A percentile compares a stretch with the other conserved stretches of the same genome.
Evolutionary conservation across 2,888 invertebrate species (phyloP).

Genomic region (Brachyptera putata): DNA sequence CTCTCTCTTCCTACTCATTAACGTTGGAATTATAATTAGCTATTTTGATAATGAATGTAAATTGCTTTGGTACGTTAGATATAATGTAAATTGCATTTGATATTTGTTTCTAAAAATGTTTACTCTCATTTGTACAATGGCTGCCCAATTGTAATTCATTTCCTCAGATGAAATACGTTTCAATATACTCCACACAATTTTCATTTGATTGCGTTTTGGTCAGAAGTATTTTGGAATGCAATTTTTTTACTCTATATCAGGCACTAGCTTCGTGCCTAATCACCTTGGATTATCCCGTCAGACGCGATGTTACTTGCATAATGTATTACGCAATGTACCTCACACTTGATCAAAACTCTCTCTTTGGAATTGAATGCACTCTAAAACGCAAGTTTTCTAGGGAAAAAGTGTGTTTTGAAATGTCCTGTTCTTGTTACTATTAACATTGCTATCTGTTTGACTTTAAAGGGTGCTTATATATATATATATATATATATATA

Average conservation of each 20-base stretch:
- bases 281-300: conserved; percentile 15
- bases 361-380: too few species aligned
- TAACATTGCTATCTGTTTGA: too few species aligned
- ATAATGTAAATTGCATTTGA: neutral
- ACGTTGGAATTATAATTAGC: conserved; percentile 24
- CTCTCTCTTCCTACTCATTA: conserved; percentile 16
- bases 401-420: too few species aligned
- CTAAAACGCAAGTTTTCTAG: too few species aligned
- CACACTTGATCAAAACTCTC: too few species aligned
- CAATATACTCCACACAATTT: neutral
- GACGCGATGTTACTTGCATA: too few species aligned
- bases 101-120: neutral
- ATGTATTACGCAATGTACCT: too few species aligned
- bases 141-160: neutral
- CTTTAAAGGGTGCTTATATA: too few species aligned
- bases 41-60: conserved; percentile 9
- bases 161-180: neutral
- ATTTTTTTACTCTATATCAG: too few species aligned
- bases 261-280: conserved; percentile 1
- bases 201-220: neutral
- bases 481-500: too few species aligned
- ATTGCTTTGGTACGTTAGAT: neutral
- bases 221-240: too few species aligned
- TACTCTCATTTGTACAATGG: neutral
- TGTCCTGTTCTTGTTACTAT: too few species aligned